phyloP scores from a whole-genome alignment of 2,113 vertebrate genomes.

The Cyphomyrus discorhynchus region DNA sequence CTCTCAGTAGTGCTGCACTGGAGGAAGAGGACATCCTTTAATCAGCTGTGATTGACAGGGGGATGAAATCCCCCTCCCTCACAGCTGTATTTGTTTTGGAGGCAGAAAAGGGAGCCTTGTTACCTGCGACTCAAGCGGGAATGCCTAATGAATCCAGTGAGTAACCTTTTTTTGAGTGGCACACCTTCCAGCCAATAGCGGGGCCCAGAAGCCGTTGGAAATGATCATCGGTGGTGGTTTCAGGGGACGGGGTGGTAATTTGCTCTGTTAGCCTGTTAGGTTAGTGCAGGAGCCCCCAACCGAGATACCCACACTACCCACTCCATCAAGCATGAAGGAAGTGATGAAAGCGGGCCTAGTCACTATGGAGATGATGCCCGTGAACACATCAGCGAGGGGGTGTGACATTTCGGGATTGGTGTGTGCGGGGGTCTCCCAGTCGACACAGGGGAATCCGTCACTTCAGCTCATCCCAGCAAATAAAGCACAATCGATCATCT shows the following conservation, averaged over 20 bases:
- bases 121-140: neutral
- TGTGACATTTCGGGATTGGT: neutral
- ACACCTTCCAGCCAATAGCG: neutral
- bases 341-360: neutral
- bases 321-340: neutral
- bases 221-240: neutral
- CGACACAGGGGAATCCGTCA: neutral
- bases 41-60: constrained; percentile 49
- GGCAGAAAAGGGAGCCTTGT: neutral
- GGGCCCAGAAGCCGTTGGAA: neutral
- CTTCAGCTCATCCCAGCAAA: neutral
- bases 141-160: neutral
- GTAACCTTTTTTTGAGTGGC: neutral
- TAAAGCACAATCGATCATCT: neutral
- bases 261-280: neutral
- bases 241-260: neutral
- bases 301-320: neutral
- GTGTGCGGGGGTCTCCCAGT: neutral
- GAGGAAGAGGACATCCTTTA: constrained; percentile 50
- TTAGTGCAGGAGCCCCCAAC: neutral
- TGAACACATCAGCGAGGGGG: neutral
- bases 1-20: constrained; percentile 38
- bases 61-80: constrained; percentile 38
- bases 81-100: neutral
- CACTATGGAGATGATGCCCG: neutral